Conservation (phyloP, 1,140 invertebrate species). For the Lordiphosa mommai region DNA sequence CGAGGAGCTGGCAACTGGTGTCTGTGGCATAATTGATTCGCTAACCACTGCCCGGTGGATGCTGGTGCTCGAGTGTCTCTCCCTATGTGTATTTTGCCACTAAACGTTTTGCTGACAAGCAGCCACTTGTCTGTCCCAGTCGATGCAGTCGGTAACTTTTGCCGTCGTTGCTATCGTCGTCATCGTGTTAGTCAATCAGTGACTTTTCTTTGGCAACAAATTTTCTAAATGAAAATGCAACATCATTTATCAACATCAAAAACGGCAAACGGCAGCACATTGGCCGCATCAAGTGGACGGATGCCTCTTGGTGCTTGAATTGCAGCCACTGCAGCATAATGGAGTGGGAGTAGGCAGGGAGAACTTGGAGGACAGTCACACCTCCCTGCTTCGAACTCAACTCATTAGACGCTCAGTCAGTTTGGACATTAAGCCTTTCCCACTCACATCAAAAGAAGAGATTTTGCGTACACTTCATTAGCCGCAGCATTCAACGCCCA, state of each 20-base stretch:
- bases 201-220: constrained; percentile 73
- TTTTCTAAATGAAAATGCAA: constrained; percentile 74
- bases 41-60: constrained; percentile 37
- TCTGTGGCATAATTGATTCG: constrained; percentile 73
- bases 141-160: constrained; percentile 16
- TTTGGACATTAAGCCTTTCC: constrained; percentile 16
- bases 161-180: constrained; percentile 31
- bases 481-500: constrained; percentile 49
- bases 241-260: constrained; percentile 76
- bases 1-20: constrained; percentile 55
- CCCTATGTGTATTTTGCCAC: constrained; percentile 51
- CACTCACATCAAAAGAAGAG: constrained; percentile 25
- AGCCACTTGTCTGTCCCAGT: constrained; percentile 49
- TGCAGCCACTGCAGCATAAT: constrained; percentile 26
- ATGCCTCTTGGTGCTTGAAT: constrained; percentile 32
- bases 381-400: constrained; percentile 53
- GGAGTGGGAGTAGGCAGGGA: constrained; percentile 13
- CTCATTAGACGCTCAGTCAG: constrained; percentile 52
- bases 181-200: constrained; percentile 70
- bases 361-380: constrained; percentile 12
- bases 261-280: constrained; percentile 66
- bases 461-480: constrained; percentile 74
- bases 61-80: constrained; percentile 15
- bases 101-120: constrained; percentile 75
- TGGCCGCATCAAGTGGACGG: constrained; percentile 40